A percentile compares a stretch with the other conserved stretches of the same genome.
These are phyloP conservation scores for Pitta sordida DNA, from an alignment of 2,113 vertebrate species.

Conservation along the genomic window DNA sequence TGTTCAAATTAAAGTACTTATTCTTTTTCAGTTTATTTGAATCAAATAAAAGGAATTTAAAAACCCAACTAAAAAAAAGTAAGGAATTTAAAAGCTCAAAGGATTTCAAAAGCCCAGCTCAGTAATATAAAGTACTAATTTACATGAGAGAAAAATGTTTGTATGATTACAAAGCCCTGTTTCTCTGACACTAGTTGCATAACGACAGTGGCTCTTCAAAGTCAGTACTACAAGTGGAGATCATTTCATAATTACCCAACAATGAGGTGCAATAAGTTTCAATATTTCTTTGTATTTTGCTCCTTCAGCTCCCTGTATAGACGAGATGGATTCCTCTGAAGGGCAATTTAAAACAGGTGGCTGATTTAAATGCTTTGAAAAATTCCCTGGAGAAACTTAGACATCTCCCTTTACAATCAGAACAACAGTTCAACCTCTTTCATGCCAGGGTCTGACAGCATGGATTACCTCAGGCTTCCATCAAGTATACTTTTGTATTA, in stretches of 20 bases:
- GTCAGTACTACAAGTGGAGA: neutral
- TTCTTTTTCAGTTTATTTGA: neutral
- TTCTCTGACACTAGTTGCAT: neutral
- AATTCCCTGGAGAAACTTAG: neutral
- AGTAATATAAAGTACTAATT: neutral
- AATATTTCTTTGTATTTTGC: neutral
- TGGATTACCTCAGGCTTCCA: neutral
- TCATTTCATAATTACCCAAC: neutral
- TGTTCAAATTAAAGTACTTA: neutral
- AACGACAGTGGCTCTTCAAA: neutral
- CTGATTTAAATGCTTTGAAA: neutral
- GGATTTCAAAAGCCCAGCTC: neutral
- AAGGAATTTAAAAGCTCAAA: neutral
- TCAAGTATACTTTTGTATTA: accelerated
- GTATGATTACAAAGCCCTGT: neutral
- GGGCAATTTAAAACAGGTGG: neutral
- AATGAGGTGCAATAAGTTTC: neutral
- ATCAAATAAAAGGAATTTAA: neutral
- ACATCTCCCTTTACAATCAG: neutral
- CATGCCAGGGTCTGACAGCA: neutral
- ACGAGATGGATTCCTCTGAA: neutral
- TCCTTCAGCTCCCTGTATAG: neutral
- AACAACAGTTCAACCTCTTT: neutral
- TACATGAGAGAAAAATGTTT: neutral
- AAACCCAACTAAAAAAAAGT: neutral